Evolutionary conservation across 2,888 invertebrate species (phyloP), one percentile per base, ranked within the genome.

Genomic region (Drosophila affinis): DNA sequence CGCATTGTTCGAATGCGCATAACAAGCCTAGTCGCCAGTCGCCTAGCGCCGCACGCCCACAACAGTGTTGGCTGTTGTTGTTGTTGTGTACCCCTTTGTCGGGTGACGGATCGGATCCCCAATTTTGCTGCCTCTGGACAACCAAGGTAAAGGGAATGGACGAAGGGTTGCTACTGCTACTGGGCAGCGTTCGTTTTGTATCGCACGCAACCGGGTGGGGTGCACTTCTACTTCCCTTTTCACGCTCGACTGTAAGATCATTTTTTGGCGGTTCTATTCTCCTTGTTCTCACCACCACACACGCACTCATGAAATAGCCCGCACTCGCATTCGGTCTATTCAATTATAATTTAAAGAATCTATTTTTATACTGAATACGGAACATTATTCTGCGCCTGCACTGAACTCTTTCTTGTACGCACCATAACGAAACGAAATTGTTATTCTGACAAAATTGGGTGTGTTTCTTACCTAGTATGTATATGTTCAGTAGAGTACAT

Each of bases 321-420:
- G 44, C 51, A 71, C 79, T 72, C 54, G 52, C 62, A 62, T 74
- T 72, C 67, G 59, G 62, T 72, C 65, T 63, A 57, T 78, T 81
- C 79, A 78, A 78, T 79, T 81, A 81, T 78, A 78, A 76, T 79
- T 65, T 76, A 69, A 59, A 69, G 62, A 72, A 75, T 81, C 81
- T 79, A 79, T 79, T 79, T 79, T 62, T 78, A 74, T 59, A 62
- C 67, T 24, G 61, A 77, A 75, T 60, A 62, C 69, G 29, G 59
- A 81, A 76, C 71, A 72, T 78, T 81, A 75, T 72, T 78, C 68
- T 71, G 53, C 60, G 67, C 57, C 65, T 79, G 68, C 72, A 72
- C 75, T 78, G 67, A 78, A 75, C 72, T 72, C 55, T 55, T 44
- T 17, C 49, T 54, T 57, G 53, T 54, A 52, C 59, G 47, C 59